Evolutionary conservation across 2,888 invertebrate genomes (phyloP), one percentile per base, ranked within the genome.

Genomic region (Stomorhina lunata): DNA sequence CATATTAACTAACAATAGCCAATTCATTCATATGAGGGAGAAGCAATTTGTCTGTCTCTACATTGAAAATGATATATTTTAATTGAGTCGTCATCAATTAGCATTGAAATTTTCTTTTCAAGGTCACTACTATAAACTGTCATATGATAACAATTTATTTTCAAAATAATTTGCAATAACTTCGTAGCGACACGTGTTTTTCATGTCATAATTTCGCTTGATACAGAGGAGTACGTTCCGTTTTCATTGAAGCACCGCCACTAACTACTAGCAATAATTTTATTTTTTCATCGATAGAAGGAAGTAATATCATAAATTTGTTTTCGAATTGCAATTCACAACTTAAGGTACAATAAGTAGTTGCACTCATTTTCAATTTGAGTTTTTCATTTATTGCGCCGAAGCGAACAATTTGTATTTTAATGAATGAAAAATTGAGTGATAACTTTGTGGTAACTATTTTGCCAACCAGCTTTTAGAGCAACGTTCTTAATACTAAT

Each of bases 181-280:
- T 50, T 50, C 10, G 3, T 40, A 27, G 37, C 43, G 29, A 0
- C 77, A 77, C 81, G 81, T 81, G 81, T 17, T 12, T 61, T 55
- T 48, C 2, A 1, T 6, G 0, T 10, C 2, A 40, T 32, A 15
- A 43, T 29, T 53, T 27, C 22, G 9, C n/a, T 25, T 25, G 20
- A 10, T 73, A 59, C 72, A 72, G 48, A 61, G 2, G 7, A 17
- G 15, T 29, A 22, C 12, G 53, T 71, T 1, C 53, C 45, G 79
- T 50, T 53, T 55, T 59, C 15, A 27, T 75, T 76, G 75, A 53
- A 25, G 71, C 59, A 53, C 40, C 71, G 53, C 43, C 20, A 66
- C 59, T 34, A 66, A 82, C 82, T 82, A 61, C 61, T 75, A 48
- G 45, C 72, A 76, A 75, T 79, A 43, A 82, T 20, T 17, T 45